Base-by-base conservation (phyloP, 64 coral and sea anemone species). In the Stichodactyla helianthus region DNA sequence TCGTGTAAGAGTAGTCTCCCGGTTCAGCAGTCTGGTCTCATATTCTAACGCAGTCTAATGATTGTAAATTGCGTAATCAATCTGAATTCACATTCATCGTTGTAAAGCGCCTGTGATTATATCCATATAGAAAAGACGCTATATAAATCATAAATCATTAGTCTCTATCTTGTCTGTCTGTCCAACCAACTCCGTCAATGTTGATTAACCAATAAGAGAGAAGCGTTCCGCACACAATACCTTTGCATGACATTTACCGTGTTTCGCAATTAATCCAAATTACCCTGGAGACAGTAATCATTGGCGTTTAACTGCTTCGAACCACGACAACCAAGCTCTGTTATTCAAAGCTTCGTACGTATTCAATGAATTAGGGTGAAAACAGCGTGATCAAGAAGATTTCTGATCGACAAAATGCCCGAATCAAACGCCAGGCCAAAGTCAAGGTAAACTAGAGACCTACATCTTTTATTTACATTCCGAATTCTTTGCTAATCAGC, bases 221-320 rank as follows among this genome's bases (percentile, higher is more conserved):
- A 65, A 65, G 62, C 62, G 20, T 65, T 65, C 19, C 62, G 1
- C 62, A 65, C 6, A 65, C 62, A 65, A 65, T 65, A 65, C 62
- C 62, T 4, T 4, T 65, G 62, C 62, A 65, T 88, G 52, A 79
- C 25, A 55, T 7, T 15, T 16, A 51, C 25, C 20, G 55, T 79
- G 77, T 9, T 54, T 20, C 23, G 16, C 77, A 79, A 77, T 79
- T 31, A 50, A 79, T 16, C 77, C 50, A 52, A 50, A 51, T 79
- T 79, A 79, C 77, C 77, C 77, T 79, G 77, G 77, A 79, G 31
- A 79, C 77, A 79, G 28, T 52, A 79, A 77, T 77, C 22, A n/a
- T 77, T 15, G 3, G 77, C 5, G 10, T 79, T 16, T 20, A 64
- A 20, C 61, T 64, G 61, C 1, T 64, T 44, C 35, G 35, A 65